Evolutionary conservation across 1,140 invertebrate genomes (phyloP).

Genomic region (Sminthurides bifidus): DNA sequence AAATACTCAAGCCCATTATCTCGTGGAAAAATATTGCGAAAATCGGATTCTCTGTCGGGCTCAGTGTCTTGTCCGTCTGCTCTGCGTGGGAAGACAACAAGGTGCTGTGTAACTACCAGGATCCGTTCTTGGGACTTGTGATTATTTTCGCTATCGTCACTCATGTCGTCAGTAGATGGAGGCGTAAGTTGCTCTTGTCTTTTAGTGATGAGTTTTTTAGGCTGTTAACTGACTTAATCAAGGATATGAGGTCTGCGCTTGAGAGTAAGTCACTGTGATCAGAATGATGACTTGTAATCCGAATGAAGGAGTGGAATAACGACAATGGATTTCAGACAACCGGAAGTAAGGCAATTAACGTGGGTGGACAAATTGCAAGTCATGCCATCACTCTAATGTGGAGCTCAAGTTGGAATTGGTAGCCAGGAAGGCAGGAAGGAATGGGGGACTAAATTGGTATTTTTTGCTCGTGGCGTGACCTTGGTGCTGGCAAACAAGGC

Average conservation of each 20-base stretch:
- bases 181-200: constrained; percentile 40
- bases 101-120: constrained; percentile 48
- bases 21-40: constrained; percentile 17
- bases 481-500: too few relatives aligned
- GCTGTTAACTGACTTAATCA: background rate
- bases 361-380: too few relatives aligned
- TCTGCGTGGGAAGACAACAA: constrained; percentile 38
- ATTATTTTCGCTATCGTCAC: constrained; percentile 46
- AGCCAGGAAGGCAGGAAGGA: too few relatives aligned
- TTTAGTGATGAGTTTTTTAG: background rate
- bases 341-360: too few relatives aligned
- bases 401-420: too few relatives aligned
- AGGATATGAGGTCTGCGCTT: too few relatives aligned
- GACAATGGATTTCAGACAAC: too few relatives aligned
- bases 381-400: too few relatives aligned
- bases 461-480: too few relatives aligned
- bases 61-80: constrained; percentile 27
- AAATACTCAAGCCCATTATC: constrained; percentile 14
- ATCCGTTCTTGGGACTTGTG: constrained; percentile 47
- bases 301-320: background rate
- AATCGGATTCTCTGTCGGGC: constrained; percentile 27
- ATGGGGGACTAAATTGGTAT: too few relatives aligned
- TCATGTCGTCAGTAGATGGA: constrained; percentile 49
- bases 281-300: background rate
- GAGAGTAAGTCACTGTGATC: background rate